phyloP scores from a whole-genome alignment of 2,797 vertebrate species.

The Coilia nasus region DNA sequence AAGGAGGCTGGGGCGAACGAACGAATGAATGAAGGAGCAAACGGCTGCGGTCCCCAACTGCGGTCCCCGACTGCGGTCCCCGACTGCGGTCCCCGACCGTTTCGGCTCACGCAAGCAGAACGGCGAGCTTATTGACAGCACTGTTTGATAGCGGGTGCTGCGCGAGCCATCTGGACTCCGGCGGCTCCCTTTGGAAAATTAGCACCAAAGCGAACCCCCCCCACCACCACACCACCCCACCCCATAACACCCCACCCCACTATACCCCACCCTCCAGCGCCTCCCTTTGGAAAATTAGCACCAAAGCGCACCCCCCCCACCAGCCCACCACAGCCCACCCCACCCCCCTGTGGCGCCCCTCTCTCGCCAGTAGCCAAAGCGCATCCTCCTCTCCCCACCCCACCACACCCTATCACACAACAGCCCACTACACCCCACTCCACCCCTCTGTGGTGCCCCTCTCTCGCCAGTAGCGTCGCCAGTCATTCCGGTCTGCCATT shows the following conservation, averaged over 20 bases:
- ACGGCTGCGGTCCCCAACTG: neutral
- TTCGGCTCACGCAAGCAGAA: neutral
- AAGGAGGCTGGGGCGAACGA: conserved; percentile 39
- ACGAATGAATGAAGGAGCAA: conserved; percentile 25
- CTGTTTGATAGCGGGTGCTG: conserved; percentile 55
- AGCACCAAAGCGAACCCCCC: conserved; percentile 42
- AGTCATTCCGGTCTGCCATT: too few relatives aligned
- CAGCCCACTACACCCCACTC: too few relatives aligned
- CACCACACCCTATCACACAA: too few relatives aligned
- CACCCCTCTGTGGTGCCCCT: too few relatives aligned
- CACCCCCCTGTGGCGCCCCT: too few relatives aligned
- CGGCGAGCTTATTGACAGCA: conserved; percentile 53
- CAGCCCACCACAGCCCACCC: neutral
- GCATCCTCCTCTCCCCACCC: neutral
- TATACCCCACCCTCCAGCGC: too few relatives aligned
- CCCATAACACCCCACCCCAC: conserved; percentile 5
- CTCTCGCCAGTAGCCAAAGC: neutral
- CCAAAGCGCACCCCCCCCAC: conserved; percentile 47
- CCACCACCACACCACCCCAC: conserved; percentile 39
- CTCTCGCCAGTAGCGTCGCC: neutral
- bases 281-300: neutral
- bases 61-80: neutral
- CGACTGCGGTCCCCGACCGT: conserved; percentile 3
- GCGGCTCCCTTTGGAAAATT: too few relatives aligned
- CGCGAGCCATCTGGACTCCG: conserved; percentile 65